Conservation (phyloP, 2,113 vertebrate species). For the Gambusia holbrooki region DNA sequence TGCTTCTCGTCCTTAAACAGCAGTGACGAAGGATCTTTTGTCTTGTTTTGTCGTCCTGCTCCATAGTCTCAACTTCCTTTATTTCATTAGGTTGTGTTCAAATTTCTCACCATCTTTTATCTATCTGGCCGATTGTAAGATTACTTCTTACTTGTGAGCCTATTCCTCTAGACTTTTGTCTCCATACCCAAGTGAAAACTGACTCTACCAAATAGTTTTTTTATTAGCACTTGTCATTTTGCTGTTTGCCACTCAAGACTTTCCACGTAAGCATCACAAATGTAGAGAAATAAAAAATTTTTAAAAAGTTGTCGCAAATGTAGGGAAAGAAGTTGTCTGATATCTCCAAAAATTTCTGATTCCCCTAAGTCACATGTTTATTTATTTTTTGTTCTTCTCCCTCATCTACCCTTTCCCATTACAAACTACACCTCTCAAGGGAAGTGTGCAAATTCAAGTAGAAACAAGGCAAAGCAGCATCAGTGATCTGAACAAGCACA, state of each 20-base stretch:
- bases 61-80: conserved; percentile 13
- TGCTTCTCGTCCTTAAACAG: conserved; percentile 14
- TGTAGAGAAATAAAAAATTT: background rate
- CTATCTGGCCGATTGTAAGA: conserved; percentile 16
- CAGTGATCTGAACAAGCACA: background rate
- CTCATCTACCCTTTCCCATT: background rate
- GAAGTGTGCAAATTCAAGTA: conserved; percentile 6
- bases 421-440: conserved; percentile 1
- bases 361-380: background rate
- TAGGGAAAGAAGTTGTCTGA: background rate
- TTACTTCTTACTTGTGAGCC: background rate
- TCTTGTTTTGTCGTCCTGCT: conserved; percentile 21
- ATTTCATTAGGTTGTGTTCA: conserved; percentile 14
- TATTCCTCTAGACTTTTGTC: background rate
- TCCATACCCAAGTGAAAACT: background rate
- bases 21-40: conserved; percentile 4
- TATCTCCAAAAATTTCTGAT: background rate
- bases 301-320: background rate
- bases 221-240: background rate
- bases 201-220: background rate
- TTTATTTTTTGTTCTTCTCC: background rate
- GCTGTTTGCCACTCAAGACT: background rate
- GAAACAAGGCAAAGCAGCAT: conserved; percentile 59
- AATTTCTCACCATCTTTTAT: conserved; percentile 5
- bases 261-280: background rate